Conservation (phyloP, 2,113 vertebrate species). For the Lepidothrix coronata region DNA sequence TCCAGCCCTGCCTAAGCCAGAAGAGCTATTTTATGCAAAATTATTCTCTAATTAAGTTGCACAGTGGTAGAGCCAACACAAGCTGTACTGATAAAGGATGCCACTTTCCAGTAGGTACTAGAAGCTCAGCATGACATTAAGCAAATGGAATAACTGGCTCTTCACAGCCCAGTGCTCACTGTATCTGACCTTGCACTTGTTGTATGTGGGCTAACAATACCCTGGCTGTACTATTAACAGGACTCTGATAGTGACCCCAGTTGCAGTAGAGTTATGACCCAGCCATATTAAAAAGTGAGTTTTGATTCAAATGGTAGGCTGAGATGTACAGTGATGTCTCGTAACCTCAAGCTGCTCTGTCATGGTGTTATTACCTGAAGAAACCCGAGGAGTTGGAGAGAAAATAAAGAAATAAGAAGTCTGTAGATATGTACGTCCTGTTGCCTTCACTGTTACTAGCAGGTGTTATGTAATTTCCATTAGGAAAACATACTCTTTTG, state of each 20-base stretch:
- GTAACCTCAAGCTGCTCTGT: not conserved
- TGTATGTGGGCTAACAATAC: not conserved
- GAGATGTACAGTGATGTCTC: not conserved
- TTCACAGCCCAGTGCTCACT: not conserved
- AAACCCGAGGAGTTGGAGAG: not conserved
- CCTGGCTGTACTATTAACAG: not conserved
- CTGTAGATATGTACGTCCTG: not conserved
- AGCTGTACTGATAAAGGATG: constrained; percentile 9
- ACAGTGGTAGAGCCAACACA: constrained; percentile 40
- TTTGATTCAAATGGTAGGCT: not conserved
- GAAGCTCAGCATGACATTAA: not conserved
- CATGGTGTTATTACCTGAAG: not conserved
- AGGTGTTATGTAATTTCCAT: not conserved
- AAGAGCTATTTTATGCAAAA: constrained; percentile 47
- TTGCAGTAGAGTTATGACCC: not conserved
- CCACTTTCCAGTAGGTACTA: constrained; percentile 25
- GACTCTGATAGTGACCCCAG: not conserved
- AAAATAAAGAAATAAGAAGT: not conserved
- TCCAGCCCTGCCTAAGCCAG: not conserved
- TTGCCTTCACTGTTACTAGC: not conserved
- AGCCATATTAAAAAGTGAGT: not conserved
- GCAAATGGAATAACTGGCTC: constrained; percentile 35
- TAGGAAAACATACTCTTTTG: not conserved
- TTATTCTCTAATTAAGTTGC: constrained; percentile 52
- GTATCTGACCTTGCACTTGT: constrained; percentile 25